Evolutionary conservation across 2,797 vertebrate species (phyloP).

Genomic region (Acropternis orthonyx): DNA sequence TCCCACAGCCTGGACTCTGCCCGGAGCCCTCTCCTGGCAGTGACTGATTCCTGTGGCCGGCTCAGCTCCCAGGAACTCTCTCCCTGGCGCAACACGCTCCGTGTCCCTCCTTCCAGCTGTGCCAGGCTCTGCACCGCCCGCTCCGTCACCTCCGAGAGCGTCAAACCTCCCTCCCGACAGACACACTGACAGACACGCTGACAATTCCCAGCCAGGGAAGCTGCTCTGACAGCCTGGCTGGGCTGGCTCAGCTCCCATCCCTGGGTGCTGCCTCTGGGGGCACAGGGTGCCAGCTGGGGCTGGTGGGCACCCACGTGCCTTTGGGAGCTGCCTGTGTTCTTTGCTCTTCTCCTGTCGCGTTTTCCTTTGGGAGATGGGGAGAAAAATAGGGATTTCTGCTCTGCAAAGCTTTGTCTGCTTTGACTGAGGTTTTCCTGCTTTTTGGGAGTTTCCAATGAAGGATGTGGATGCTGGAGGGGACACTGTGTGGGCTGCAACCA

Average conservation of each 20-base stretch:
- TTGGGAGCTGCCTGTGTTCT: not conserved
- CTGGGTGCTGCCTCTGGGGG: too few relatives aligned
- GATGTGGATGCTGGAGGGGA: not conserved
- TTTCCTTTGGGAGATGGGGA: not conserved
- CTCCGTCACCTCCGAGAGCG: fast-evolving
- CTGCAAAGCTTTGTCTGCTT: not conserved
- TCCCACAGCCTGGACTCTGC: not conserved
- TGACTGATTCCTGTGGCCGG: not conserved
- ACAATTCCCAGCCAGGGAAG: not conserved
- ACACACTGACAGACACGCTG: too few relatives aligned
- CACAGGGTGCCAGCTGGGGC: not conserved
- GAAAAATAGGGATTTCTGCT: not conserved
- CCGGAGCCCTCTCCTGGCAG: not conserved
- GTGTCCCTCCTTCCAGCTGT: not conserved
- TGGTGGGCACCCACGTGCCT: not conserved
- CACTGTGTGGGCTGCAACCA: not conserved
- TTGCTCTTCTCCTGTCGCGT: fast-evolving
- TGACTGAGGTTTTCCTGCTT: not conserved
- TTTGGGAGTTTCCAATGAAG: not conserved
- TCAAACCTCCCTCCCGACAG: not conserved
- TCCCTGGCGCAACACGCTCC: not conserved
- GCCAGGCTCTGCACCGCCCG: too few relatives aligned
- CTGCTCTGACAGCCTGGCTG: not conserved
- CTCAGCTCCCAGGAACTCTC: not conserved
- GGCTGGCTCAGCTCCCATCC: not conserved